A percentile compares a stretch with the other conserved stretches of the same genome.
Evolutionary conservation across 2,113 vertebrate species (phyloP).

Genomic region (Pampusana beccarii): DNA sequence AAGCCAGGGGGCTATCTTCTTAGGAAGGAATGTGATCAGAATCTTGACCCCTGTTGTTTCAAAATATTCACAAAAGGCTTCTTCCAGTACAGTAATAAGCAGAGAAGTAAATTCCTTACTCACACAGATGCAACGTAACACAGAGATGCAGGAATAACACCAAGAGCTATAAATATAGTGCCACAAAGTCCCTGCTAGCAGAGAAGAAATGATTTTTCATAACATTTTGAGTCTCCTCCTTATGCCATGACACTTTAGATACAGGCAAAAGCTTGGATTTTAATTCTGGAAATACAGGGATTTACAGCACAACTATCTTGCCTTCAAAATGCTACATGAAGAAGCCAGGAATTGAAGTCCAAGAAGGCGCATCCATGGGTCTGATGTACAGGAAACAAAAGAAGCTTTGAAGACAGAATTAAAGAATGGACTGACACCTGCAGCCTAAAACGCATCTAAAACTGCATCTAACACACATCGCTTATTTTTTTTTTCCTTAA

Average conservation of each 20-base stretch:
- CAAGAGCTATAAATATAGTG: background rate
- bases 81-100: background rate
- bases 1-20: background rate
- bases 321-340: background rate
- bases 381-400: background rate
- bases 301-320: background rate
- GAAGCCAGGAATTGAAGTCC: constrained; percentile 8
- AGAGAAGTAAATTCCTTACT: background rate
- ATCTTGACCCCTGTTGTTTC: background rate
- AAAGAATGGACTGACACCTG: background rate
- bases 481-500: background rate
- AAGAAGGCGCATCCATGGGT: background rate
- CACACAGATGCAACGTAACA: background rate
- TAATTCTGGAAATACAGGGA: background rate
- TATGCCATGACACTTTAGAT: background rate
- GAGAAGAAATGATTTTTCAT: background rate
- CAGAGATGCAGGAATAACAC: background rate
- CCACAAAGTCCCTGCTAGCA: background rate
- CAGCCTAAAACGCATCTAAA: too few species aligned
- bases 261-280: background rate
- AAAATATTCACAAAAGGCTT: background rate
- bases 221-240: background rate
- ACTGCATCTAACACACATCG: background rate
- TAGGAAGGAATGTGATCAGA: background rate
- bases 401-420: background rate